These are phyloP conservation scores for Lamellibrachia columna DNA, from an alignment of 2,888 invertebrate genomes.

Conservation along the genomic window DNA sequence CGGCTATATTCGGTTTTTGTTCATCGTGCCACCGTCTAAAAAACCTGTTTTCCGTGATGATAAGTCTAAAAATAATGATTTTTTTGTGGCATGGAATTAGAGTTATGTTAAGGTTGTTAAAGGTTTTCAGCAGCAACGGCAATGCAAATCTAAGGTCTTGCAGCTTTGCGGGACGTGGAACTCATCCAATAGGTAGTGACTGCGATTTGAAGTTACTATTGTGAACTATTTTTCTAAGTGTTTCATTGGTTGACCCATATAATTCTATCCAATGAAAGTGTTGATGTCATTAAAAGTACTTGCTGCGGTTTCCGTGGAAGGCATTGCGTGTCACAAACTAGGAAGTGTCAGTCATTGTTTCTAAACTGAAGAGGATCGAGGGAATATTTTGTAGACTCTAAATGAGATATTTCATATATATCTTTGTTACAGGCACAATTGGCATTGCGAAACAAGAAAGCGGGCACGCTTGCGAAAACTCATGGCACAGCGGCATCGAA, in stretches of 20 bases:
- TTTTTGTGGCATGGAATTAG: neutral
- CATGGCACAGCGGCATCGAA: neutral
- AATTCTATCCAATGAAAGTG: neutral
- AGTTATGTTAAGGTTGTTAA: neutral
- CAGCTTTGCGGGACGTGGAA: neutral
- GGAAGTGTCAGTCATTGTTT: neutral
- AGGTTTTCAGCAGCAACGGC: neutral
- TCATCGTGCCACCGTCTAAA: neutral
- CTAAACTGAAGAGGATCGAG: neutral
- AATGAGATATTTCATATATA: neutral
- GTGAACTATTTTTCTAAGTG: neutral
- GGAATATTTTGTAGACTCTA: neutral
- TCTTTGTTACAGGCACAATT: neutral
- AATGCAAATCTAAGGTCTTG: neutral
- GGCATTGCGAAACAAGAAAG: neutral
- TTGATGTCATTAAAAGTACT: neutral
- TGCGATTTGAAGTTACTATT: neutral
- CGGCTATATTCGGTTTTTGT: neutral
- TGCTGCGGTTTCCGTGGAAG: neutral
- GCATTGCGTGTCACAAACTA: neutral
- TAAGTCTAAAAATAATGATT: neutral
- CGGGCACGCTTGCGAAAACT: neutral
- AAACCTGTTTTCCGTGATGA: neutral
- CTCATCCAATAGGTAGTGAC: neutral
- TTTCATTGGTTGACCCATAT: neutral